These are phyloP conservation scores for Phortica variegata DNA, from an alignment of 1,140 invertebrate genomes.

Conservation along the genomic window DNA sequence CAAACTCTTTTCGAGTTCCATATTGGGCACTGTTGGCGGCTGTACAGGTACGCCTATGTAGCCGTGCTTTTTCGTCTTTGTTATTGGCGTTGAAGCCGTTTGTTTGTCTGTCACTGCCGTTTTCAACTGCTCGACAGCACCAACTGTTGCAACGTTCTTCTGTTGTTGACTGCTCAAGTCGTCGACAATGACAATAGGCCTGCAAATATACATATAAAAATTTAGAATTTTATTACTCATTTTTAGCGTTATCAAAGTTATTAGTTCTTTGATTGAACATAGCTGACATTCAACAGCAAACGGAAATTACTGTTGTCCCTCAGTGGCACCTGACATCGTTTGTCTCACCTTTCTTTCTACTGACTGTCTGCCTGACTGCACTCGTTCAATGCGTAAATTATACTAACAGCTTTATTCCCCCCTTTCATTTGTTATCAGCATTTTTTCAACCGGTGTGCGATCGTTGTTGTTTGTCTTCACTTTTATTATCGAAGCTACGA, in stretches of 20 bases:
- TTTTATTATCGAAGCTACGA: too few relatives aligned
- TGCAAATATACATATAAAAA: slow-evolving; percentile 8
- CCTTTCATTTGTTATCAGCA: too few relatives aligned
- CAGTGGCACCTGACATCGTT: too few relatives aligned
- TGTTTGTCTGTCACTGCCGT: not conserved
- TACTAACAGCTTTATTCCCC: too few relatives aligned
- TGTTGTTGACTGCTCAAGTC: slow-evolving; percentile 30
- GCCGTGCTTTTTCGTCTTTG: slow-evolving; percentile 4
- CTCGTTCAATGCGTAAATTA: too few relatives aligned
- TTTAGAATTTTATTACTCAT: slow-evolving; percentile 9
- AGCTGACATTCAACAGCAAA: slow-evolving; percentile 28
- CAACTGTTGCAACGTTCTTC: slow-evolving; percentile 6
- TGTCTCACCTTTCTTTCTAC: too few relatives aligned
- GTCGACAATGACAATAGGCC: slow-evolving; percentile 40
- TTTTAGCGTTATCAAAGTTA: slow-evolving; percentile 29
- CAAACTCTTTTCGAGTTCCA: slow-evolving; percentile 21
- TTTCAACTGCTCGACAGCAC: slow-evolving; percentile 16
- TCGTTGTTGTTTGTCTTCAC: too few relatives aligned
- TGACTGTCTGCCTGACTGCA: too few relatives aligned
- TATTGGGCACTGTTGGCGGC: slow-evolving; percentile 29
- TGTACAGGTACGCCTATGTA: slow-evolving; percentile 14
- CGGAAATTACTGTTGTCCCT: slow-evolving; percentile 22
- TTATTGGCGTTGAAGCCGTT: not conserved
- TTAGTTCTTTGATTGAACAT: slow-evolving; percentile 23
- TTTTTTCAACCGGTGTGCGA: too few relatives aligned